A percentile compares a stretch with the other conserved stretches of the same genome.
These are phyloP conservation scores for Lontra canadensis DNA, from an alignment of 2,113 vertebrate genomes.

Conservation along the genomic window DNA sequence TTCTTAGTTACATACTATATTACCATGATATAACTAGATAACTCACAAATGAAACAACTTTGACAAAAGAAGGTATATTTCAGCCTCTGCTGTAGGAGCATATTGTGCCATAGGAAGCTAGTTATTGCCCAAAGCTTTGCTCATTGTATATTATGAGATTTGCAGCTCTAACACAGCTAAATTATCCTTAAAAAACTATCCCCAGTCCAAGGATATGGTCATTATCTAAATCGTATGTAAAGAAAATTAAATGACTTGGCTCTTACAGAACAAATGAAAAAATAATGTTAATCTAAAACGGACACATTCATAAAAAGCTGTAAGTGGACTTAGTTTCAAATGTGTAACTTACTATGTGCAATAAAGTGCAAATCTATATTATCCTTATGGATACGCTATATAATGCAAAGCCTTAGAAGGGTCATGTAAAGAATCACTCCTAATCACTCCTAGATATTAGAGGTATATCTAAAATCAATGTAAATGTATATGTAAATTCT, in stretches of 20 bases:
- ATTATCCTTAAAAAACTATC: neutral
- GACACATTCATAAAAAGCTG: neutral
- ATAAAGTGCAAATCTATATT: neutral
- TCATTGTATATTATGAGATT: neutral
- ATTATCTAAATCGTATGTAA: neutral
- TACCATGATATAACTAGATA: neutral
- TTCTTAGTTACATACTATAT: neutral
- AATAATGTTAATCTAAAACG: neutral
- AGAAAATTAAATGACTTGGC: constrained; percentile 32
- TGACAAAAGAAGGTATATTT: neutral
- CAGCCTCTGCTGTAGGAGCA: neutral
- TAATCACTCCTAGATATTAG: too few relatives aligned
- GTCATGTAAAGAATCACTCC: neutral
- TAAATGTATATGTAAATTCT: neutral
- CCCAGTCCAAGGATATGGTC: neutral
- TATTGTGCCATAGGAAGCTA: neutral
- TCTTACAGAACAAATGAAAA: neutral
- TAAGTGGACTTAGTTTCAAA: neutral
- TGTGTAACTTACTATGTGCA: neutral
- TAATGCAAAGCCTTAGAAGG: neutral
- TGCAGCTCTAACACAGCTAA: neutral
- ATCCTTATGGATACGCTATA: neutral
- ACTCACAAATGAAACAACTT: neutral
- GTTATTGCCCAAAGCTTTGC: neutral
- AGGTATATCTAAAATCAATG: neutral